A percentile compares a stretch with the other conserved stretches of the same genome.
Conservation (phyloP, 2,113 vertebrate species). For the Brienomyrus brachyistius region DNA sequence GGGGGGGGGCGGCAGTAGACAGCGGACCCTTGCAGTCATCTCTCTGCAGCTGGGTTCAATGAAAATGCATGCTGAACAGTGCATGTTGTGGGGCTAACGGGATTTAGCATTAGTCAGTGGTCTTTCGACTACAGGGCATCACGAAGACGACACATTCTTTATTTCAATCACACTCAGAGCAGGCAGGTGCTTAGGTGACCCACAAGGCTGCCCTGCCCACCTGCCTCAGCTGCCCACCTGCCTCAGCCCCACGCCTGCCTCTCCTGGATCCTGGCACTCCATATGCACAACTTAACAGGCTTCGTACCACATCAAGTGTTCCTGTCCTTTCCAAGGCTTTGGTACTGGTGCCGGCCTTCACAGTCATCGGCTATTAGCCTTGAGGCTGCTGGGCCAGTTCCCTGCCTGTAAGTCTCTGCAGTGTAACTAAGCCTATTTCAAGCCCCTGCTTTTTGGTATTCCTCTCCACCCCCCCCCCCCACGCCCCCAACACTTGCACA, state of each 20-base stretch:
- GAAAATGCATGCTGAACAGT: background rate
- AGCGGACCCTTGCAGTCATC: background rate
- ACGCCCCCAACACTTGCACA: background rate
- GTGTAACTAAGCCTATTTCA: constrained; percentile 17
- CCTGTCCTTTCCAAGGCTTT: background rate
- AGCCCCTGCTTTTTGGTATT: background rate
- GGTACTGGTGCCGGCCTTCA: constrained; percentile 31
- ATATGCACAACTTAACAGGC: background rate
- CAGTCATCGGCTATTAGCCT: constrained; percentile 52
- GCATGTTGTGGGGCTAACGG: background rate
- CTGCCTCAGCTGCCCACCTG: background rate
- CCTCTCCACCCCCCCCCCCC: background rate
- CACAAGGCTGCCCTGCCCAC: background rate
- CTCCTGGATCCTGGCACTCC: background rate
- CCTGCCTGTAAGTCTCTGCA: background rate
- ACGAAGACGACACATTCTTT: background rate
- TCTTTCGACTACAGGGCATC: background rate
- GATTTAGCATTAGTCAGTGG: background rate
- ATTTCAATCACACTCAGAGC: background rate
- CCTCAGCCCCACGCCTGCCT: background rate
- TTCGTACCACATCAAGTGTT: background rate
- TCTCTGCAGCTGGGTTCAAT: background rate
- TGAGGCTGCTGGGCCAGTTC: constrained; percentile 40
- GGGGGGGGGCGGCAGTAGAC: background rate
- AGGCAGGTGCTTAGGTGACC: background rate